Base-by-base conservation (phyloP, 2,797 vertebrate species). In the Moxostoma hubbsi region DNA sequence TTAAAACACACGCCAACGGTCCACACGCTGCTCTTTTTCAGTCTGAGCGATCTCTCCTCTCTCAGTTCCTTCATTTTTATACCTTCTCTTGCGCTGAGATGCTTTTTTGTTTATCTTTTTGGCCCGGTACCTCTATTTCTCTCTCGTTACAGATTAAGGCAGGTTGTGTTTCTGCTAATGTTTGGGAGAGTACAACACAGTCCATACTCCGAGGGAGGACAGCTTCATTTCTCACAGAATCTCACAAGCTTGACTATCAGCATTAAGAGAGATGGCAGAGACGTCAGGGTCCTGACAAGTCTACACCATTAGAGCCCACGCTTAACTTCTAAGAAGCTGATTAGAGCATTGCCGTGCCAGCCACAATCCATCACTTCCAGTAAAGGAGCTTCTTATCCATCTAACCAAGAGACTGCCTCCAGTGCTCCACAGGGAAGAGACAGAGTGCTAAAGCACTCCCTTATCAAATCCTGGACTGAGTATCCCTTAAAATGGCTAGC, bases 301-400 rank as follows among this genome's bases (percentile, higher is more conserved):
- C 71, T 75, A 84, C 81, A 84, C 83, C 83, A 85, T 88, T 86
- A 87, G 83, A 88, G 80, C 84, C 79, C 78, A 86, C 81, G 82
- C 80, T 80, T 83, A 86, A 85, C 85, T 82, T 82, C 80, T 86
- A 67, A 55, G 83, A 86, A 88, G 81, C 83, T 82, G 82, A 84
- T 87, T 83, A 84, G 79, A 79, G 85, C 66, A 54, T 82, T 76
- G 9, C 78, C 15, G 59, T 83, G 78, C 83, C 84, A 84, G 75
- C 64, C 74, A 75, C 83, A 82, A 88, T 89, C 88, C 81, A 86
- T 87, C 88, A 87, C 82, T 80, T 82, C 74, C 73, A 82, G 84
- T 82, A 77, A 81, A 80, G 79, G 81, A 83, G 78, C 81, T 81
- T 81, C 85, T 85, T 82, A 85, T 85, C 83, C 80, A 85, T 83